Base-by-base conservation (phyloP, 2,113 vertebrate genomes). In the Formicarius rufipectus region DNA sequence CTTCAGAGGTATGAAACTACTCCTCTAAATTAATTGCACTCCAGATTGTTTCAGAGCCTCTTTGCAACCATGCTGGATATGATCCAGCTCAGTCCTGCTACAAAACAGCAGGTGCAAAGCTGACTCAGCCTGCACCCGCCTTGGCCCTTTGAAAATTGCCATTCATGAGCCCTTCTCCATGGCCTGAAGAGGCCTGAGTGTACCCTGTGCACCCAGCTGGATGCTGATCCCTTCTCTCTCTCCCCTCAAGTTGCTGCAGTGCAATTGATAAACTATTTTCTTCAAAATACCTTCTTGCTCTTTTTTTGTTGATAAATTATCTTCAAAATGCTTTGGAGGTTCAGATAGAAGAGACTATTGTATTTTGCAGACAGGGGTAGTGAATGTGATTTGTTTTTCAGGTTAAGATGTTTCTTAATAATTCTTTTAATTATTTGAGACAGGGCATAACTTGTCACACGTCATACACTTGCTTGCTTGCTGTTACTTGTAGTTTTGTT, bases 161-260 rank as follows among this genome's bases (percentile, higher is more conserved):
- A 0, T 52, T 47, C 0, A 0, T 20, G 68, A 78, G 35, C 35
- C 11, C 59, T 77, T 69, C 40, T 39, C 35, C 5, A 1, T 17
- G 39, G 33, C 47, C 28, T 69, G 72, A 30, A 81, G 60, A 23
- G 30, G 33, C 21, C 19, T 28, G 3, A 12, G 2, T 7, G 8
- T 47, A 14, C 19, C 50, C 64, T 30, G 11, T 2, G 5, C n/a
- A n/a, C 47, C n/a, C 33, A 52, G 52, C 50, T 67, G 66, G 16
- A 27, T 3, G 20, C 71, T 23, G 15, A 10, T 30, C 16, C 10
- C 9, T n/a, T n/a, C 8, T 21, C 37, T 23, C 25, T 25, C 44
- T 42, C 31, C 18, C 9, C 5, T 37, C 37, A 7, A 2, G 25
- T 33, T 45, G 45, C 77, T 49, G 66, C 31, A 18, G 19, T 64